These are phyloP conservation scores for Rutpela maculata DNA, from an alignment of 2,888 invertebrate genomes.

Conservation along the genomic window DNA sequence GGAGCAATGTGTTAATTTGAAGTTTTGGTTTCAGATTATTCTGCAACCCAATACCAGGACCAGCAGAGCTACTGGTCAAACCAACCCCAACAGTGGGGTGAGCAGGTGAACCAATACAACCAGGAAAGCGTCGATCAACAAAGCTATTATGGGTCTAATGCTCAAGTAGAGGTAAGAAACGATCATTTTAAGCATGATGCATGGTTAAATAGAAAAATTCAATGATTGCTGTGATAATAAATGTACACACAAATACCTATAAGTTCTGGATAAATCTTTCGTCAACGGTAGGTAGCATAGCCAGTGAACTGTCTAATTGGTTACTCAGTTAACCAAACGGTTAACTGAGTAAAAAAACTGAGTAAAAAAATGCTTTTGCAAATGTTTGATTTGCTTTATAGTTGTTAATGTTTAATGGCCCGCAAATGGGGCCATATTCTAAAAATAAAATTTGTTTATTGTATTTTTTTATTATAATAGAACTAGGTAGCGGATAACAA, in stretches of 20 bases:
- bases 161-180: conserved; percentile 70
- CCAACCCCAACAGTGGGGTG: conserved; percentile 61
- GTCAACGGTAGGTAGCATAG: not conserved
- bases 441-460: no score
- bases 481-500: no score
- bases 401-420: no score
- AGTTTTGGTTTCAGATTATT: not conserved
- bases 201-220: not conserved
- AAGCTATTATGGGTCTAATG: conserved; percentile 67
- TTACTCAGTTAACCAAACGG: no score
- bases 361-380: no score
- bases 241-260: not conserved
- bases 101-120: conserved; percentile 63
- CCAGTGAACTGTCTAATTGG: not conserved
- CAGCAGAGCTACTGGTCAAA: conserved; percentile 66
- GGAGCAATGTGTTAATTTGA: no score
- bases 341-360: no score
- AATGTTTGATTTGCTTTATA: no score
- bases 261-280: not conserved
- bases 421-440: no score
- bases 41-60: conserved; percentile 58
- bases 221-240: not conserved
- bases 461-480: no score
- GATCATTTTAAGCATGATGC: conserved; percentile 13
- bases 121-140: conserved; percentile 64